These are phyloP conservation scores for Chaetorhynchus papuensis DNA, from an alignment of 2,113 vertebrate genomes.

Conservation along the genomic window DNA sequence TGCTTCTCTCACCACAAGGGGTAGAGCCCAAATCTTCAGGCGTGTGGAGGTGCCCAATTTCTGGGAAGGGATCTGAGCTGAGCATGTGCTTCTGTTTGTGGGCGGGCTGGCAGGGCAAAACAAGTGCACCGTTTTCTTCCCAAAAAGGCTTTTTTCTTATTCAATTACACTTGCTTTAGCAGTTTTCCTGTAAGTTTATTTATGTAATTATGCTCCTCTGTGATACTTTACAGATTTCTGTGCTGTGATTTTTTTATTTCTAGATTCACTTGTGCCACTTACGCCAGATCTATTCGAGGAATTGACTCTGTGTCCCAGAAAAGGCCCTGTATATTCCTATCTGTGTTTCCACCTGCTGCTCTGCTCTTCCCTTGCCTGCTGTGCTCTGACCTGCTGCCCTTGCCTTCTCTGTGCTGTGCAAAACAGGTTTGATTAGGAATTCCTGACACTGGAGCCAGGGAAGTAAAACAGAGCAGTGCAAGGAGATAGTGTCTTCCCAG, in stretches of 20 bases:
- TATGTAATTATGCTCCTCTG: neutral
- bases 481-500: neutral
- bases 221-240: neutral
- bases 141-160: neutral
- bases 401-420: neutral
- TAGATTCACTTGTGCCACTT: neutral
- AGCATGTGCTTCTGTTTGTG: neutral
- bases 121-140: neutral
- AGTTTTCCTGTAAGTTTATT: neutral
- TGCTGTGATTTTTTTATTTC: neutral
- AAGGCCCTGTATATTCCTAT: neutral
- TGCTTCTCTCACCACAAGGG: neutral
- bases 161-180: neutral
- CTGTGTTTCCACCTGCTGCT: neutral
- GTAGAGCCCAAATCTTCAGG: neutral
- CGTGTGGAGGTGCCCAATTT: neutral
- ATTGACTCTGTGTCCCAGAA: conserved; percentile 35
- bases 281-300: neutral
- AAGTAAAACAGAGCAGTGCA: neutral
- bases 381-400: conserved; percentile 28
- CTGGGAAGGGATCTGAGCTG: neutral
- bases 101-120: neutral
- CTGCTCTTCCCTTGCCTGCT: neutral
- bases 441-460: neutral
- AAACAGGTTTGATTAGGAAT: neutral